Evolutionary conservation across 2,888 invertebrate genomes (phyloP).

Genomic region (Eurois occulta): DNA sequence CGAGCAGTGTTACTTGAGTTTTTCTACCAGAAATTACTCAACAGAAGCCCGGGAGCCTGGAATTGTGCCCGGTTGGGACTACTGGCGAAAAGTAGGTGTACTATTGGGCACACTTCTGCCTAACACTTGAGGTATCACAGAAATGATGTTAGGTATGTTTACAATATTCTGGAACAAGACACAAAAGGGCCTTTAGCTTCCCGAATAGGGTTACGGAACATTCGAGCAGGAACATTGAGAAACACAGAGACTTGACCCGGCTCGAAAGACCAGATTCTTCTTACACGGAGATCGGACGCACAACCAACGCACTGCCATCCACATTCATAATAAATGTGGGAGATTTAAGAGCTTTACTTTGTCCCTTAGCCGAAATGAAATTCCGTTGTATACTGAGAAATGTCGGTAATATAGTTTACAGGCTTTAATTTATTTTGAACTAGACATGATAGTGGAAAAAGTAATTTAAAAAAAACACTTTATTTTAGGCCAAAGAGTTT

Average conservation of each 20-base stretch:
- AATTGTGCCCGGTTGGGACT: neutral
- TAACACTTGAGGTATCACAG: neutral
- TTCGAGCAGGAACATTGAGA: neutral
- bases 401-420: constrained; percentile 15
- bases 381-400: constrained; percentile 2
- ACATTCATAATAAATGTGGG: constrained; percentile 48
- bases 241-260: neutral
- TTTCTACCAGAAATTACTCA: neutral
- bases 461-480: neutral
- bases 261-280: neutral
- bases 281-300: neutral
- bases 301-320: constrained; percentile 15
- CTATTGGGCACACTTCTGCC: neutral
- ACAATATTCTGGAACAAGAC: constrained; percentile 1
- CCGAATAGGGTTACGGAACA: neutral
- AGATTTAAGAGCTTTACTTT: constrained; percentile 36
- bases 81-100: neutral
- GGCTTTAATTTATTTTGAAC: constrained; percentile 22
- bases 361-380: constrained; percentile 11
- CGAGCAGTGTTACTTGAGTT: neutral
- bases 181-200: neutral
- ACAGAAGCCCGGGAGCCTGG: neutral
- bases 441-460: neutral
- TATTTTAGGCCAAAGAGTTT: neutral
- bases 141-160: neutral